phyloP scores from a whole-genome alignment of 2,888 invertebrate genomes.

The Pheosia tremula region DNA sequence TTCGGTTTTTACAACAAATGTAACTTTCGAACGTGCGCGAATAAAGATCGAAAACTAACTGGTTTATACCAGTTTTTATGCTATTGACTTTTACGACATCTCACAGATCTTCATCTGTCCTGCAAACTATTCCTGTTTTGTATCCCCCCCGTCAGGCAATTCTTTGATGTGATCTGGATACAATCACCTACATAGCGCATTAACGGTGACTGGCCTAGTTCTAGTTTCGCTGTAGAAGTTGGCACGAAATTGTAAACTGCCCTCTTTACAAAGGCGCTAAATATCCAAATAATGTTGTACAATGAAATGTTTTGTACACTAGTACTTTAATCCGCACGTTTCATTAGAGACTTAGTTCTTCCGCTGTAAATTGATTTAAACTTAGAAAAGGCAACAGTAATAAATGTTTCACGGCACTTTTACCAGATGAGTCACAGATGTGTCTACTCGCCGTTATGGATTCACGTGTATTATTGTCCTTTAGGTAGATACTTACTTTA shows the following conservation, averaged over 20 bases:
- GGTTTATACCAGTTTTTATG: constrained; percentile 19
- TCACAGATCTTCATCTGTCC: constrained; percentile 47
- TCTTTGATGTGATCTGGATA: constrained; percentile 81
- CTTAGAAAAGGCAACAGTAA: constrained; percentile 39
- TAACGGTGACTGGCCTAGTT: constrained; percentile 79
- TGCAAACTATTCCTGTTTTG: constrained; percentile 50
- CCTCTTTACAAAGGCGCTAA: constrained; percentile 76
- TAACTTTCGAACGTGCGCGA: background rate
- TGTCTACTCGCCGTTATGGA: constrained; percentile 53
- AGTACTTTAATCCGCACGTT: constrained; percentile 32
- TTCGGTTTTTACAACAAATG: background rate
- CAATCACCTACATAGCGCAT: constrained; percentile 74
- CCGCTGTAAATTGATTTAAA: constrained; percentile 39
- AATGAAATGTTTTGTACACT: constrained; percentile 39
- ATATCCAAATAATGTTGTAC: constrained; percentile 59
- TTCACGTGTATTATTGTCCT: constrained; percentile 71
- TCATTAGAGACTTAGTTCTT: constrained; percentile 38
- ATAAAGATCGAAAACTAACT: constrained; percentile 15
- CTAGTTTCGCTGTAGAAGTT: constrained; percentile 74
- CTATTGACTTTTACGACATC: constrained; percentile 37
- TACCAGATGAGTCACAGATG: constrained; percentile 56
- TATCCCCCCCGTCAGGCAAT: constrained; percentile 52
- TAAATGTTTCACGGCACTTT: constrained; percentile 34
- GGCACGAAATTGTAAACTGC: constrained; percentile 83
- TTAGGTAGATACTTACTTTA: constrained; percentile 59